These are phyloP conservation scores for Caenorhabditis auriculariae DNA, from an alignment of 2,888 invertebrate species.

Conservation along the genomic window DNA sequence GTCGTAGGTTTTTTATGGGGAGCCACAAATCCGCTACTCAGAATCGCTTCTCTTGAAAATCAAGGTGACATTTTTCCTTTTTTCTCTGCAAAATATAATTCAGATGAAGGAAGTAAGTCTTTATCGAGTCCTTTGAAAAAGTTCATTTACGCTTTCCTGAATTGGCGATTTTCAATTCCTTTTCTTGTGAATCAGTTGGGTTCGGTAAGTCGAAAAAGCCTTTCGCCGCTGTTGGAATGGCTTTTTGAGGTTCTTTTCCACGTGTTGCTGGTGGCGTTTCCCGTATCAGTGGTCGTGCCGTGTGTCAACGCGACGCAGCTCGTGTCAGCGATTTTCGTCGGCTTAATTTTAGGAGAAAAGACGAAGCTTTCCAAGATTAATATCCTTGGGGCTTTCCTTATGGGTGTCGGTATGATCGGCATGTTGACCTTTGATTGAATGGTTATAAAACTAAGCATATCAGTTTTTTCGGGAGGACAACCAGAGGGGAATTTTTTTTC, in stretches of 20 bases:
- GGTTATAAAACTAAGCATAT: background rate
- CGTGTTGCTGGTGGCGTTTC: slow-evolving; percentile 24
- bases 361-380: slow-evolving; percentile 5
- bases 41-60: slow-evolving; percentile 14
- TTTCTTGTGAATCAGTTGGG: slow-evolving; percentile 30
- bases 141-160: slow-evolving; percentile 16
- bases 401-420: slow-evolving; percentile 18
- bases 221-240: background rate
- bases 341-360: slow-evolving; percentile 25
- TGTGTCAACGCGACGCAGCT: slow-evolving; percentile 36
- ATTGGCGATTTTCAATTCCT: slow-evolving; percentile 33
- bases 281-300: slow-evolving; percentile 38
- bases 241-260: slow-evolving; percentile 32
- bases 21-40: slow-evolving; percentile 38
- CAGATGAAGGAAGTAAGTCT: too few species aligned
- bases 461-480: background rate
- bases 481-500: background rate
- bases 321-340: slow-evolving; percentile 19
- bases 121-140: too few species aligned
- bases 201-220: slow-evolving; percentile 18
- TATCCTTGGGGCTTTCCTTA: slow-evolving; percentile 14
- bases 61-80: too few species aligned
- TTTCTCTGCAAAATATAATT: too few species aligned
- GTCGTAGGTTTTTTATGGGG: slow-evolving; percentile 38
- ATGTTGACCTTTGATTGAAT: slow-evolving; percentile 11